Conservation (phyloP, 2,113 vertebrate genomes). For the Bathybates hornii region DNA sequence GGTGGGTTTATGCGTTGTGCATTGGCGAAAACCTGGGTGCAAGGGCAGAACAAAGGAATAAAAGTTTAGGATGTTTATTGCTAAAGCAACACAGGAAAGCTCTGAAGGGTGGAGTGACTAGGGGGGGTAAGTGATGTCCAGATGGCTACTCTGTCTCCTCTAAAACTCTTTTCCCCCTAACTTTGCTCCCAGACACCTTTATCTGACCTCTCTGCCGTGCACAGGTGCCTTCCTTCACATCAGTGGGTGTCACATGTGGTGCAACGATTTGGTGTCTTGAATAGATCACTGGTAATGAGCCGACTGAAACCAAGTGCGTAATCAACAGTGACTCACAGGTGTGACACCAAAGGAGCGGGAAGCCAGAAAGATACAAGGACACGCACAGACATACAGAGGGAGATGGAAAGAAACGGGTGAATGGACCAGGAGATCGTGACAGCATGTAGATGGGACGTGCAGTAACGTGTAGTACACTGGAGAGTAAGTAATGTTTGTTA, state of each 20-base stretch:
- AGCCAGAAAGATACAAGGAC: not conserved
- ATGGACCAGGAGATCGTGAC: fast-evolving
- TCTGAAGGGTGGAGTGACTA: not conserved
- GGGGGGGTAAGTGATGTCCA: not conserved
- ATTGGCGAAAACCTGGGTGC: fast-evolving
- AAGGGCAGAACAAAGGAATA: not conserved
- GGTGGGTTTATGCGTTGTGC: not conserved
- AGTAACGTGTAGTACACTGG: not conserved
- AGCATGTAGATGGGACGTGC: not conserved
- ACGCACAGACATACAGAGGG: not conserved
- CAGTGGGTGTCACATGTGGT: not conserved
- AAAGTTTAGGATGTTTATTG: not conserved
- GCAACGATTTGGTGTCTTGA: not conserved
- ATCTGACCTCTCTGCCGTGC: not conserved
- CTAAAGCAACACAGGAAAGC: not conserved
- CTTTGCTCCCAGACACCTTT: not conserved
- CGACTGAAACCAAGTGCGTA: not conserved
- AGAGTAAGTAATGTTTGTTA: not conserved
- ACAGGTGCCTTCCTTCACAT: not conserved
- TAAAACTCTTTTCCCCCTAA: fast-evolving
- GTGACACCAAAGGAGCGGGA: not conserved
- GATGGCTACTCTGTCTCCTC: not conserved
- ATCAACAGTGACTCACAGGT: not conserved
- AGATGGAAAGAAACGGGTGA: fast-evolving
- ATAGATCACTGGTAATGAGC: not conserved